Percentiles rank a stretch among this genome's conserved stretches.
These are phyloP conservation scores for Lycodopsis pacificus DNA, from an alignment of 2,797 vertebrate genomes.

Conservation along the genomic window DNA sequence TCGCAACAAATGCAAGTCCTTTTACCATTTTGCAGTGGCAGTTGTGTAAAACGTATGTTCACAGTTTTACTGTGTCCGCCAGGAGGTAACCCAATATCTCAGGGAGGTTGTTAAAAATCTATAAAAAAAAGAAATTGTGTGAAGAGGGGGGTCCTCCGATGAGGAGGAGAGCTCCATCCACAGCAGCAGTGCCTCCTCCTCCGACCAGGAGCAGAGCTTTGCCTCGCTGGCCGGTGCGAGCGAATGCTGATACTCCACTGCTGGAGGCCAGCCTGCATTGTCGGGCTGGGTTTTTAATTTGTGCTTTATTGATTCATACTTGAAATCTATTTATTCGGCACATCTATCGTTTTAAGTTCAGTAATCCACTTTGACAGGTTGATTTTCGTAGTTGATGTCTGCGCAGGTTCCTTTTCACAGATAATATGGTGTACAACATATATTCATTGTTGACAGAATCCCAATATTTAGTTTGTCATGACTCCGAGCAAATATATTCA, in stretches of 20 bases:
- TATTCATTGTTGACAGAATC: conserved; percentile 18
- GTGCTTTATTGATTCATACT: not conserved
- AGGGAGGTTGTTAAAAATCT: not conserved
- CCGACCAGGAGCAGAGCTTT: too few species aligned
- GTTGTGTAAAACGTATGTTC: not conserved
- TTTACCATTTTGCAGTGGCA: not conserved
- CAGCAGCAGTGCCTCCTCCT: too few species aligned
- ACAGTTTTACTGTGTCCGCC: not conserved
- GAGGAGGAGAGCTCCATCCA: too few species aligned
- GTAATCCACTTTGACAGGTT: too few species aligned
- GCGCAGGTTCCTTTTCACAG: conserved; percentile 35
- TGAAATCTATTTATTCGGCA: not conserved
- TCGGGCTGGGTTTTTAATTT: conserved; percentile 14
- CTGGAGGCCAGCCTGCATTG: too few species aligned
- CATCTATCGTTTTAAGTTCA: too few species aligned
- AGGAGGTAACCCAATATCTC: not conserved
- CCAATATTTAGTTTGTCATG: conserved; percentile 1
- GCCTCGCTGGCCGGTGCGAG: too few species aligned
- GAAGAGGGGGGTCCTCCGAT: too few species aligned
- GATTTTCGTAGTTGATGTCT: conserved; percentile 35
- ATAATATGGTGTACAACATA: not conserved
- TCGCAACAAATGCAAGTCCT: too few species aligned
- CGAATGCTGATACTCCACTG: too few species aligned
- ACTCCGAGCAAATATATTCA: not conserved
- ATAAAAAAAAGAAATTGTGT: not conserved